Evolutionary conservation across 2,113 vertebrate genomes (phyloP).

Genomic region (Sitta europaea): DNA sequence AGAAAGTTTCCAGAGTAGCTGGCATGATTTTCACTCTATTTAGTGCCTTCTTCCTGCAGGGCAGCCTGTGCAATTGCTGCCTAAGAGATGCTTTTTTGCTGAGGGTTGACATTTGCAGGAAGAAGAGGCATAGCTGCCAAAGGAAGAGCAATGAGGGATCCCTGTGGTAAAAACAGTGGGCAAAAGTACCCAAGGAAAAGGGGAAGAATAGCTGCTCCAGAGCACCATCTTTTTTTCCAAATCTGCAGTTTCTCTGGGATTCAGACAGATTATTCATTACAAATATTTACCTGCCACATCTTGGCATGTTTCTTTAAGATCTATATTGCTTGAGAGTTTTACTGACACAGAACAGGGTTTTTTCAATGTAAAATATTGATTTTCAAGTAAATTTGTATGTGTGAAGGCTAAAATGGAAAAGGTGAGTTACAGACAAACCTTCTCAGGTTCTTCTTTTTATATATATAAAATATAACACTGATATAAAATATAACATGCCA

Average conservation of each 20-base stretch:
- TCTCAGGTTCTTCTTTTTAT: not conserved
- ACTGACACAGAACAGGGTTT: not conserved
- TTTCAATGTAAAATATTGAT: conserved; percentile 34
- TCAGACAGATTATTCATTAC: conserved; percentile 4
- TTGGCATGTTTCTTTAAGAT: conserved; percentile 24
- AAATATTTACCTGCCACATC: conserved; percentile 25
- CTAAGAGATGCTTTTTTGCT: not conserved
- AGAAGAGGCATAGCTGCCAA: conserved; percentile 1
- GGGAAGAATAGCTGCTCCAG: not conserved
- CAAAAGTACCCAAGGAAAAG: not conserved
- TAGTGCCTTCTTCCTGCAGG: not conserved
- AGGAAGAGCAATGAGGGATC: not conserved
- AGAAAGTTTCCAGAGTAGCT: not conserved
- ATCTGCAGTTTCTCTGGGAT: not conserved
- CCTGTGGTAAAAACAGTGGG: not conserved
- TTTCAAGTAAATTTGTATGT: conserved; percentile 1
- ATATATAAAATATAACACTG: not conserved
- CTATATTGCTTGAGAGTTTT: not conserved
- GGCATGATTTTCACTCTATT: not conserved
- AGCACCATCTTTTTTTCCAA: not conserved
- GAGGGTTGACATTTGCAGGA: not conserved
- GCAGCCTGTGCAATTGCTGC: not conserved
- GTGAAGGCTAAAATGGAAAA: conserved; percentile 14
- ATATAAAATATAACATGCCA: not conserved
- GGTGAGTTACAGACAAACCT: not conserved